These are phyloP conservation scores for Drosophila cyrtoloma DNA, from an alignment of 2,888 invertebrate genomes.

Conservation along the genomic window DNA sequence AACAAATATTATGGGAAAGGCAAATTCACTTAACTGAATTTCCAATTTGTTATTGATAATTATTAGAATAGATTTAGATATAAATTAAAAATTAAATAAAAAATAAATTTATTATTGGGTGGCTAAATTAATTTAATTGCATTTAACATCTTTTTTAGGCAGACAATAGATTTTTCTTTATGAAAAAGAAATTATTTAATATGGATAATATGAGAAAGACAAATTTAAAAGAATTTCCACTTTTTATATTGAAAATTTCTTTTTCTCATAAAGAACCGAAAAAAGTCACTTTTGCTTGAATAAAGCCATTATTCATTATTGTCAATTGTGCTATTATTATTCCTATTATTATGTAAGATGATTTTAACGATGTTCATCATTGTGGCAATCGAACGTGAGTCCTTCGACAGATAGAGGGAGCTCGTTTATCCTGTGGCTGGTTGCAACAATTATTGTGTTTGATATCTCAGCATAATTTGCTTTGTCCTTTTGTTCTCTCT, in stretches of 20 bases:
- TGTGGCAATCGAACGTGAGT: constrained; percentile 35
- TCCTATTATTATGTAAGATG: constrained; percentile 11
- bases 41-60: background rate
- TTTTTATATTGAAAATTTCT: background rate
- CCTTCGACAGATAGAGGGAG: constrained; percentile 1
- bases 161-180: background rate
- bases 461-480: constrained; percentile 18
- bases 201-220: background rate
- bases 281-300: constrained; percentile 33
- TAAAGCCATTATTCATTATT: constrained; percentile 63
- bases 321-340: constrained; percentile 27
- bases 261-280: constrained; percentile 4
- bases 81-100: background rate
- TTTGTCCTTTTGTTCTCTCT: constrained; percentile 33
- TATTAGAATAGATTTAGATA: background rate
- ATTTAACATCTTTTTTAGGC: background rate
- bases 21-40: background rate
- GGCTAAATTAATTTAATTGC: background rate
- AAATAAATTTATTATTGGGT: background rate
- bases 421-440: constrained; percentile 25
- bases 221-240: background rate
- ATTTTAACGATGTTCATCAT: constrained; percentile 32
- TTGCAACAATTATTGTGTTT: constrained; percentile 35
- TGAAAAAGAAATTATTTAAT: background rate
- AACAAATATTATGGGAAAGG: background rate